Conservation (phyloP, 2,888 invertebrate genomes). For the Colostygia pectinataria region DNA sequence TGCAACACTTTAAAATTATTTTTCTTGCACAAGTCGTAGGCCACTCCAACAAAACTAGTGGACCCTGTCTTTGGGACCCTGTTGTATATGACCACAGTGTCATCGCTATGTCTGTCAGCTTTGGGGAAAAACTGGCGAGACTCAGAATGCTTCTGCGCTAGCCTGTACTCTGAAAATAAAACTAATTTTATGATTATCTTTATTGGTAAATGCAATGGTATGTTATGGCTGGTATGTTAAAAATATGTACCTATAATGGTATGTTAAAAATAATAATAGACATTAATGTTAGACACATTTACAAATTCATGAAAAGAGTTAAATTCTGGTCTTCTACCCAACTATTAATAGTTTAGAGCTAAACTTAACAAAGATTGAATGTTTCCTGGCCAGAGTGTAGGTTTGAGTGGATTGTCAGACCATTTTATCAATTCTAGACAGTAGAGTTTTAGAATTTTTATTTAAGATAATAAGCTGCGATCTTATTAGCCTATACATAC, state of each 20-base stretch:
- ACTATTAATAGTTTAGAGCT: no score
- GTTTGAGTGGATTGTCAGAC: no score
- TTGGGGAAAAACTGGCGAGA: conserved; percentile 69
- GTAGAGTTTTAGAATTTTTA: neutral
- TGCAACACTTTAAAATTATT: conserved; percentile 88
- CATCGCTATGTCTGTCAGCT: conserved; percentile 79
- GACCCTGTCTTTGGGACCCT: conserved; percentile 98
- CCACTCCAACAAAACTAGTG: conserved; percentile 96
- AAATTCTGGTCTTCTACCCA: no score
- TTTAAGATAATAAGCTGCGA: neutral
- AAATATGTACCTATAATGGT: no score
- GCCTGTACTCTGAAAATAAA: conserved; percentile 65
- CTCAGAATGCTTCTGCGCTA: conserved; percentile 59
- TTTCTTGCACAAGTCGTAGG: conserved; percentile 92
- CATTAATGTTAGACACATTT: no score
- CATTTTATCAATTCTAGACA: no score
- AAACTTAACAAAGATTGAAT: no score
- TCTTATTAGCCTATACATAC: conserved; percentile 44
- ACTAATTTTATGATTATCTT: neutral
- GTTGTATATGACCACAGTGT: conserved; percentile 95
- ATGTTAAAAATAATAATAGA: no score
- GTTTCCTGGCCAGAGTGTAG: no score
- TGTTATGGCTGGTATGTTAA: no score
- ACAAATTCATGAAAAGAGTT: no score
- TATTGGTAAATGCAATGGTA: no score